Conservation (phyloP, 2,113 vertebrate genomes). For the Erpornis zantholeuca region DNA sequence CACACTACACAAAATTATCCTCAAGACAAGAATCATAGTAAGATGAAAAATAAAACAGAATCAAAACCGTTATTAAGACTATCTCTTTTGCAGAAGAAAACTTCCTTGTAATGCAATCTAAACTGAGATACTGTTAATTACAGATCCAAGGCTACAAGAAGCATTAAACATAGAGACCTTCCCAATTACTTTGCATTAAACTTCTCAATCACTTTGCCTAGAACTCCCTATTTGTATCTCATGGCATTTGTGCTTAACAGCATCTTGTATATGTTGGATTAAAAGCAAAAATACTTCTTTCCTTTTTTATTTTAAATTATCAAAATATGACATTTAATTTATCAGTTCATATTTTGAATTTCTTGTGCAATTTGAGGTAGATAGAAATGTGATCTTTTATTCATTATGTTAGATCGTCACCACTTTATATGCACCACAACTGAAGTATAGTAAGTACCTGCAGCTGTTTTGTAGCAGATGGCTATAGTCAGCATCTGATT, state of each 20-base stretch:
- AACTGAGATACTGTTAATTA: background rate
- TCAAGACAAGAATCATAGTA: background rate
- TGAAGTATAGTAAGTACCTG: constrained; percentile 21
- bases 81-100: background rate
- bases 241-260: background rate
- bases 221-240: background rate
- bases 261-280: background rate
- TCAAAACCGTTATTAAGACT: background rate
- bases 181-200: background rate
- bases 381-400: background rate
- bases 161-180: background rate
- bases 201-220: background rate
- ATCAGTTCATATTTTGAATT: background rate
- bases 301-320: background rate
- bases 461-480: constrained; percentile 56
- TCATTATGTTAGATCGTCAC: background rate
- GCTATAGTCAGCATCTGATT: background rate
- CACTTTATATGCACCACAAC: background rate
- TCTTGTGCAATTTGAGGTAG: background rate
- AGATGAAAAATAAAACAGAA: background rate
- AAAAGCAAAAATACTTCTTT: background rate
- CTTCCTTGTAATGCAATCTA: background rate
- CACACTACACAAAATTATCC: background rate
- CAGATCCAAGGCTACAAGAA: background rate
- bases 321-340: background rate